Conservation (phyloP, 1,140 invertebrate genomes). For the Gryon sp. region DNA sequence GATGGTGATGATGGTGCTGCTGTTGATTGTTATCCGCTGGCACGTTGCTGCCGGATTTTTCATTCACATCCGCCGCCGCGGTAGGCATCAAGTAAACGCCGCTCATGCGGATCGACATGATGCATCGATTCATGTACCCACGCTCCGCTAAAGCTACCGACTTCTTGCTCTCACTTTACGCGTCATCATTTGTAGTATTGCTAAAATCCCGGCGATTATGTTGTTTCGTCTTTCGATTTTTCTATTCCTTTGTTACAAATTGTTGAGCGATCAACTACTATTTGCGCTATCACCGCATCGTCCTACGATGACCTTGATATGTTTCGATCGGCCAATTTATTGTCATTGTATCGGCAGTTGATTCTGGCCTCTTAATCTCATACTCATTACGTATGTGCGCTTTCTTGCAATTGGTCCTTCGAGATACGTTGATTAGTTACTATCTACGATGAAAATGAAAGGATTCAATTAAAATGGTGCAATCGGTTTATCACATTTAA, state of each 20-base stretch:
- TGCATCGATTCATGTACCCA: constrained; percentile 24
- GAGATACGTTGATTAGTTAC: background rate
- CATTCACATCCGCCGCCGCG: constrained; percentile 65
- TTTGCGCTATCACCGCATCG: constrained; percentile 54
- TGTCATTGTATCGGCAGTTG: constrained; percentile 47
- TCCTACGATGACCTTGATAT: background rate
- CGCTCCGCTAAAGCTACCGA: constrained; percentile 13
- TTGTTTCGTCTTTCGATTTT: too few relatives aligned
- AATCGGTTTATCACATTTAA: too few relatives aligned
- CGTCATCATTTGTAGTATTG: too few relatives aligned
- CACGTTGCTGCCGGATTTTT: constrained; percentile 62
- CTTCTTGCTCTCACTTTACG: too few relatives aligned
- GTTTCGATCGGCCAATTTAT: constrained; percentile 32
- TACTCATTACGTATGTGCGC: background rate
- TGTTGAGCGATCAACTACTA: constrained; percentile 49
- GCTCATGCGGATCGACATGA: constrained; percentile 78
- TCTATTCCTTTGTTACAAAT: too few relatives aligned
- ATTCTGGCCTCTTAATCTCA: constrained; percentile 14
- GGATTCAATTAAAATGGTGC: background rate
- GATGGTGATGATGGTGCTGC: constrained; percentile 74
- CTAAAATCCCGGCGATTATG: too few relatives aligned
- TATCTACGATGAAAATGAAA: constrained; percentile 2
- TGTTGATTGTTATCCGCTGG: constrained; percentile 71
- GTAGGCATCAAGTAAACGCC: constrained; percentile 76
- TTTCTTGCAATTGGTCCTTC: background rate